Base-by-base conservation (phyloP, 1,140 invertebrate species). In the Pseudomyrmex dendroicus region DNA sequence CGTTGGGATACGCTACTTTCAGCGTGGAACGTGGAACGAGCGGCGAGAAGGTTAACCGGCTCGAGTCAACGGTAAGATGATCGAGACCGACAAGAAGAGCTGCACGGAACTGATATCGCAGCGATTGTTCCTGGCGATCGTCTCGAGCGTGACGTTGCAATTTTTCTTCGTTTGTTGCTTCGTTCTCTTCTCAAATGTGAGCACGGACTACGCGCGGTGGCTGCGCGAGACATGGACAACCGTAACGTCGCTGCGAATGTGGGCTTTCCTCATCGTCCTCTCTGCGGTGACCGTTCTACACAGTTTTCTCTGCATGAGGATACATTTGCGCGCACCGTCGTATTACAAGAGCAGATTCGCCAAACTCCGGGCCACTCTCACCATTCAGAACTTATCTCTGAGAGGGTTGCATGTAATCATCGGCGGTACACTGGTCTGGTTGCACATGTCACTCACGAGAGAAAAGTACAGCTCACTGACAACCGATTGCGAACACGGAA, bases 291-390 rank as follows among this genome's bases (percentile, higher is more conserved):
- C 95, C 9, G 93, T 95, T 48, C 85, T 95, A 2, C 95, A 96
- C 89, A 95, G 95, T n/a, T 86, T 96, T 1, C 91, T 95, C 1
- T 95, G 95, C 76, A 95, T 95, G n/a, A 96, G 96, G 89, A 95
- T 95, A 78, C 96, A 96, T 82, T 89, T 96, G 0, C 93, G 93
- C 13, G 91, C 93, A 50, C 91, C 94, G 13, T 84, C 93, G 0
- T 96, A 95, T 82, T 93, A 95, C 70, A 95, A 95, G 73, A 96
- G 95, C 52, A 95, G 96, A 91, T 96, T 96, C 86, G 92, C 94
- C 25, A 95, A 95, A 90, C 94, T 96, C 56, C 91, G 95, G 46
- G 95, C 93, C 57, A 92, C 96, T 77, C 96, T 96, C 88, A 95
- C 95, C 1, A n/a, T 95, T 0, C 95, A 95, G 80, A 96, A 96